Evolutionary conservation across 2,113 vertebrate species (phyloP).

Genomic region (Turdus rufiventris): DNA sequence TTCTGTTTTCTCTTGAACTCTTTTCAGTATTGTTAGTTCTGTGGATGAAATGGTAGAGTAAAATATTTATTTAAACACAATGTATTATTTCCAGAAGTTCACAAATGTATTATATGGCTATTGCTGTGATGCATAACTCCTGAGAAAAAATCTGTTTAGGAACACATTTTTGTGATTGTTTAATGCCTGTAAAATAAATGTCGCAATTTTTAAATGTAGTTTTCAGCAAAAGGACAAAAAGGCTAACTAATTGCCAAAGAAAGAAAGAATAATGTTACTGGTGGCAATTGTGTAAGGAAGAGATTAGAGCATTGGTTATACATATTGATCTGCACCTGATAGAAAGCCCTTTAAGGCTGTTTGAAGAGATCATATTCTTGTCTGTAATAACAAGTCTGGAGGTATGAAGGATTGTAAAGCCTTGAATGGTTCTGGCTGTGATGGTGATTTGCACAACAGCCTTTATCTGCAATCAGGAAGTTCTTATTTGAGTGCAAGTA

Average conservation of each 20-base stretch:
- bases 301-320: background rate
- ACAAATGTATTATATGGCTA: background rate
- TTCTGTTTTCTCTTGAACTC: background rate
- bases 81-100: background rate
- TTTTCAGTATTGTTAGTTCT: background rate
- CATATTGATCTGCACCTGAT: background rate
- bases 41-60: background rate
- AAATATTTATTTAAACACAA: background rate
- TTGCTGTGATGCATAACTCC: background rate
- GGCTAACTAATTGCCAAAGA: background rate
- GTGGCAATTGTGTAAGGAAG: background rate
- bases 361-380: background rate
- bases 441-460: background rate
- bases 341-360: background rate
- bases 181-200: background rate
- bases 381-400: background rate
- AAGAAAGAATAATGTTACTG: background rate
- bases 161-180: background rate
- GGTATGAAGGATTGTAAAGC: background rate
- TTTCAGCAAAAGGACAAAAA: background rate
- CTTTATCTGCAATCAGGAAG: background rate
- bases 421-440: background rate
- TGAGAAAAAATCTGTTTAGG: background rate
- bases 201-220: background rate
- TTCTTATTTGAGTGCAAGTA: background rate